Percentiles rank a stretch among this genome's conserved stretches.
Conservation (phyloP, 2,113 vertebrate species). For the Syngnathoides biaculeatus region DNA sequence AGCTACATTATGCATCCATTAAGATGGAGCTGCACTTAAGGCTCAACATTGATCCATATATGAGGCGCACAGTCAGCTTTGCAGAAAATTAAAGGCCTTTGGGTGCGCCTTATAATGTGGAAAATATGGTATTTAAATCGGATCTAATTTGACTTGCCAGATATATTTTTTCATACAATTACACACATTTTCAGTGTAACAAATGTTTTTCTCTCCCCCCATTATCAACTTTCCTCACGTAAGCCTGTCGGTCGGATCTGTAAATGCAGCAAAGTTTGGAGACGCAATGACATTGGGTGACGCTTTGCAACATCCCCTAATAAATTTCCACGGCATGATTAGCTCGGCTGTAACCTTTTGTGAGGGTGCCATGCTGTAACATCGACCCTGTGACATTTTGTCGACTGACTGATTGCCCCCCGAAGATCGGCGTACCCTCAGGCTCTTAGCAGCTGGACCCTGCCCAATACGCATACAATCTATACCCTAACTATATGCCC, state of each 20-base stretch:
- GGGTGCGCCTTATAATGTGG: too few relatives aligned
- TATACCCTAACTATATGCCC: conserved; percentile 60
- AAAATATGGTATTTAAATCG: too few relatives aligned
- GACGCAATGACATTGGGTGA: conserved; percentile 15
- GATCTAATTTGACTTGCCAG: too few relatives aligned
- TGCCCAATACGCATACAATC: conserved; percentile 55
- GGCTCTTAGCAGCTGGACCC: conserved; percentile 61
- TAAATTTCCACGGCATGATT: conserved; percentile 49
- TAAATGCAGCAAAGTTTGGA: conserved; percentile 15
- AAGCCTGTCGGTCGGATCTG: background rate
- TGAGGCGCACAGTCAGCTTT: too few relatives aligned
- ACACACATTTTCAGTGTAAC: background rate
- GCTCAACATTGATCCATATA: too few relatives aligned
- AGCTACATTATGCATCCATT: too few relatives aligned
- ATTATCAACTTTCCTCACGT: background rate
- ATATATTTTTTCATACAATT: background rate
- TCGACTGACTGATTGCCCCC: conserved; percentile 69
- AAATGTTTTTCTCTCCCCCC: background rate
- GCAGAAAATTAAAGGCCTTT: too few relatives aligned
- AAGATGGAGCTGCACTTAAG: too few relatives aligned
- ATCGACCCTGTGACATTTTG: conserved; percentile 68
- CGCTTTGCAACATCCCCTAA: conserved; percentile 15
- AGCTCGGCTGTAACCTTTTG: conserved; percentile 64
- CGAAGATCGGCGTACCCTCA: conserved; percentile 57
- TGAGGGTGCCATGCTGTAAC: conserved; percentile 56